Conservation (phyloP, 2,797 vertebrate species). For the Amblyraja radiata region DNA sequence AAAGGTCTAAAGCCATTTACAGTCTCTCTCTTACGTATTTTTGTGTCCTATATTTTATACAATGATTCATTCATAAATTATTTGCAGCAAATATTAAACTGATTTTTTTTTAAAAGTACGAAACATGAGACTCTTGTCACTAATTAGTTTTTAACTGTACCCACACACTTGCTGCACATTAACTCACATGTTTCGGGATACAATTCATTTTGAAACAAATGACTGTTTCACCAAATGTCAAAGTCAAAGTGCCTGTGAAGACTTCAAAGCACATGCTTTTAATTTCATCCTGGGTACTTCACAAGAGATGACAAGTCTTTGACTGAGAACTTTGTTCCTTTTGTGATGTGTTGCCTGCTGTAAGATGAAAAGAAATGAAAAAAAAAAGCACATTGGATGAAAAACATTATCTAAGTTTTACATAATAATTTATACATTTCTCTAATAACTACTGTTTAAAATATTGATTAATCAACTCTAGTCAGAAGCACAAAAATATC, state of each 20-base stretch:
- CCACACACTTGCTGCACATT: not conserved
- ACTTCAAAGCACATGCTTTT: not conserved
- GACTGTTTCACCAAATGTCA: not conserved
- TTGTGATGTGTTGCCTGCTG: not conserved
- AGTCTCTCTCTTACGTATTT: not conserved
- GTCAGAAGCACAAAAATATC: not conserved
- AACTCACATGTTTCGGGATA: not conserved
- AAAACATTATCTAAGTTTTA: not conserved
- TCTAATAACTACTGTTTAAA: not conserved
- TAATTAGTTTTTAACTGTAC: not conserved
- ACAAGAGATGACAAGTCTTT: not conserved
- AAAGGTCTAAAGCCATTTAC: not conserved
- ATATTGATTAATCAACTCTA: not conserved
- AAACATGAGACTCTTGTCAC: not conserved
- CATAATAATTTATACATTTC: not conserved
- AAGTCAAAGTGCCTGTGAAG: not conserved
- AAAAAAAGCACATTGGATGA: not conserved
- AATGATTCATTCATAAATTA: not conserved
- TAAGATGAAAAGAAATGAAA: not conserved
- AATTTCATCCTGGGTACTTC: not conserved
- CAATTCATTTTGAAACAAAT: not conserved
- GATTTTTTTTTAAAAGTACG: not conserved
- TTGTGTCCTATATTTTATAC: not conserved
- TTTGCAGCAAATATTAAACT: not conserved
- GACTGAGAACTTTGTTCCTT: constrained; percentile 18